A percentile compares a stretch with the other conserved stretches of the same genome.
These are phyloP conservation scores for Rhinoraja longicauda DNA, from an alignment of 2,797 vertebrate genomes.

Conservation along the genomic window DNA sequence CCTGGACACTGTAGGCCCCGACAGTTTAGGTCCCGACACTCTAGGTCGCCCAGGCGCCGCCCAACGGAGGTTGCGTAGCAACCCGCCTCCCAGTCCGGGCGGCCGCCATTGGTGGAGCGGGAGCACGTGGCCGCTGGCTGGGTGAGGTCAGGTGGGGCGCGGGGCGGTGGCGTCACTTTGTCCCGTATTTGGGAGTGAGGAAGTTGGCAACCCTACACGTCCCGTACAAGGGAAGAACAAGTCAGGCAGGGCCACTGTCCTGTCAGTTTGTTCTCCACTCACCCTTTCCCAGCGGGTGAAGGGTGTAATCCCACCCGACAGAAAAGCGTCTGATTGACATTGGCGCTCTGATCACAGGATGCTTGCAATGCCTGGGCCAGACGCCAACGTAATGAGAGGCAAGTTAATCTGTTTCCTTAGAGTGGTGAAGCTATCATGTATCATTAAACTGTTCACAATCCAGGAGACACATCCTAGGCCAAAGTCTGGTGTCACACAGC, in stretches of 20 bases:
- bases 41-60: too few relatives aligned
- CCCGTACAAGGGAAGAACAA: not conserved
- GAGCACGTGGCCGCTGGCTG: too few relatives aligned
- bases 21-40: too few relatives aligned
- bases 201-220: too few relatives aligned
- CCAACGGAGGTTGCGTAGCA: too few relatives aligned
- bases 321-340: not conserved
- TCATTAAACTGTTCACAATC: not conserved
- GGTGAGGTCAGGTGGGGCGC: too few relatives aligned
- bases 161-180: too few relatives aligned
- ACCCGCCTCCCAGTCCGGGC: too few relatives aligned
- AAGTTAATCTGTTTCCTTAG: not conserved
- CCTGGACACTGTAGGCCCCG: too few relatives aligned
- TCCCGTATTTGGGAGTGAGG: too few relatives aligned
- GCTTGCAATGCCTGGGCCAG: not conserved
- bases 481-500: not conserved
- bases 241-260: not conserved
- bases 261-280: too few relatives aligned
- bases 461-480: not conserved
- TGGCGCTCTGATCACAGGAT: not conserved
- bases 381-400: not conserved
- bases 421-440: not conserved
- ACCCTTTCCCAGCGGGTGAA: not conserved
- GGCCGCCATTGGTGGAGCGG: too few relatives aligned
- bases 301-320: not conserved